Conservation (phyloP, 2,113 vertebrate genomes). For the Poicephalus gulielmi region DNA sequence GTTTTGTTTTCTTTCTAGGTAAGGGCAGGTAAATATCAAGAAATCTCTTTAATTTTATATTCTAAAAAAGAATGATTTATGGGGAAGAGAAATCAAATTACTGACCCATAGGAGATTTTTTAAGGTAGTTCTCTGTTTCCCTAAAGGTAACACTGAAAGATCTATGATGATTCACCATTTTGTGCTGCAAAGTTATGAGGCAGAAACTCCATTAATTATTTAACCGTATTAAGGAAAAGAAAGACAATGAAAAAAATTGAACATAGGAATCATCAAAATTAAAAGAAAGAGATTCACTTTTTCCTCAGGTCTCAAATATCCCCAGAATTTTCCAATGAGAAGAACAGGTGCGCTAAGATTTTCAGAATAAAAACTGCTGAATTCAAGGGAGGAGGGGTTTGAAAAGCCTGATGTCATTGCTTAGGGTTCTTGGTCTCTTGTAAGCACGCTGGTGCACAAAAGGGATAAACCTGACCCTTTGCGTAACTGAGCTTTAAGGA, state of each 20-base stretch:
- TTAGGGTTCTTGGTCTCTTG: background rate
- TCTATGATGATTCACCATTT: conserved; percentile 36
- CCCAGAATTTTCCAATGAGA: background rate
- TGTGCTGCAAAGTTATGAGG: conserved; percentile 36
- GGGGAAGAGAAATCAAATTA: conserved; percentile 39
- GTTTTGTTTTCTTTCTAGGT: conserved; percentile 16
- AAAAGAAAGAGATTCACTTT: background rate
- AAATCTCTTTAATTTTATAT: conserved; percentile 59
- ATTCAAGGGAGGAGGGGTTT: background rate
- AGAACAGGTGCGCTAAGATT: background rate
- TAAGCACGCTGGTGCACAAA: rapidly evolving
- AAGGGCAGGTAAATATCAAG: conserved; percentile 45
- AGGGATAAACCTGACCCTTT: background rate
- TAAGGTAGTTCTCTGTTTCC: conserved; percentile 1
- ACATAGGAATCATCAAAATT: background rate
- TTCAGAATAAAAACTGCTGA: background rate
- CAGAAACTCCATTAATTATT: conserved; percentile 12
- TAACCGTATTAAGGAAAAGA: background rate
- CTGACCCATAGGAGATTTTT: conserved; percentile 6
- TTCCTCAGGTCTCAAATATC: background rate
- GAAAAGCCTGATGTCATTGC: rapidly evolving
- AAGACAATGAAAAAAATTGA: background rate
- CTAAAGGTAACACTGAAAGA: conserved; percentile 27
- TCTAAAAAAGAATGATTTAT: conserved; percentile 65
- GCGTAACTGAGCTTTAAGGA: background rate